Evolutionary conservation across 2,888 invertebrate genomes (phyloP).

Genomic region (Eurytoma californica): DNA sequence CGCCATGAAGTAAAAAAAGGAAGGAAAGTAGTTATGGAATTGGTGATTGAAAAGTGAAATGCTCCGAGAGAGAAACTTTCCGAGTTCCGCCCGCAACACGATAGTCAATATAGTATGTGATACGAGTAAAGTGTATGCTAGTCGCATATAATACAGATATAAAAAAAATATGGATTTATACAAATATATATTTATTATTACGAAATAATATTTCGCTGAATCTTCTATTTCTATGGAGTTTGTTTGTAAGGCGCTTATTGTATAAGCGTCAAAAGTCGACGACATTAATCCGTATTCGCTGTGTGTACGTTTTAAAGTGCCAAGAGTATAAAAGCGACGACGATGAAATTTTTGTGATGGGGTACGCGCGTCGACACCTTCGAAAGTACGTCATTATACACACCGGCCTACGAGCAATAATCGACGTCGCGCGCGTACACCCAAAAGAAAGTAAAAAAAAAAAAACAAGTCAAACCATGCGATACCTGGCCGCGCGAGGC

Average conservation of each 20-base stretch:
- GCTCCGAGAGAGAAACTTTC: conserved; percentile 56
- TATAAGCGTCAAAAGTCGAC: conserved; percentile 53
- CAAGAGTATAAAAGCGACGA: conserved; percentile 33
- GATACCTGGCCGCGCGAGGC: conserved; percentile 25
- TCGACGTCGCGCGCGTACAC: conserved; percentile 29
- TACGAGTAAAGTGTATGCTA: conserved; percentile 71
- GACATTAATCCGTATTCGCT: conserved; percentile 30
- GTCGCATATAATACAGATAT: conserved; percentile 65
- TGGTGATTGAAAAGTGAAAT: conserved; percentile 55
- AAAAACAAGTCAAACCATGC: conserved; percentile 17
- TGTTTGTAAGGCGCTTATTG: conserved; percentile 61
- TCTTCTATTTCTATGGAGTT: conserved; percentile 66
- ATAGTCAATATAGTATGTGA: conserved; percentile 76
- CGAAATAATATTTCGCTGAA: conserved; percentile 59
- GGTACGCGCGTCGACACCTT: conserved; percentile 11
- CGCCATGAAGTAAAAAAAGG: conserved; percentile 60
- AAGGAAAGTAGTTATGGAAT: conserved; percentile 57
- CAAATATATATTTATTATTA: conserved; percentile 65
- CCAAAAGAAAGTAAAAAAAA: background rate
- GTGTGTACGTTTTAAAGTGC: conserved; percentile 53
- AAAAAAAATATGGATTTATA: conserved; percentile 68
- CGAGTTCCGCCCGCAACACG: conserved; percentile 70
- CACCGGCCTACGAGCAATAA: conserved; percentile 51
- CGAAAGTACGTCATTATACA: conserved; percentile 19
- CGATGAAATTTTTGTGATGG: conserved; percentile 12